Conservation (phyloP, 2,113 vertebrate species). For the Antennarius striatus region DNA sequence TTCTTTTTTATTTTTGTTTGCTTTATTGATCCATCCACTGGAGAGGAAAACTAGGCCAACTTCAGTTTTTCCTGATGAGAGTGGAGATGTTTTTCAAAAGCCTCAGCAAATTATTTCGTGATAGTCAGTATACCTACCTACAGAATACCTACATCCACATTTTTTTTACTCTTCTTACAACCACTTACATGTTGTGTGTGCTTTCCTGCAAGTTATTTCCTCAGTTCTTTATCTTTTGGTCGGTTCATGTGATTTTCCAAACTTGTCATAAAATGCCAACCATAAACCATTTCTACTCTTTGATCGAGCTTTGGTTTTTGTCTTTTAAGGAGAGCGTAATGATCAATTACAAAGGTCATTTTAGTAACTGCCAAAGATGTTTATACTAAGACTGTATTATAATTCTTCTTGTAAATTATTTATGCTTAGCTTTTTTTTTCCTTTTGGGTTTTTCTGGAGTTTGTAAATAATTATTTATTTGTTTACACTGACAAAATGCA, state of each 20-base stretch:
- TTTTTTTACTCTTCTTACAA: conserved; percentile 66
- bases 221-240: conserved; percentile 28
- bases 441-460: conserved; percentile 78
- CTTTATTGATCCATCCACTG: conserved; percentile 42
- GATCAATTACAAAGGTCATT: conserved; percentile 43
- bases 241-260: conserved; percentile 22
- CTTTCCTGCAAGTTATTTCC: conserved; percentile 43
- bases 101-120: conserved; percentile 49
- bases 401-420: conserved; percentile 97
- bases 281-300: conserved; percentile 41
- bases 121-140: conserved; percentile 49
- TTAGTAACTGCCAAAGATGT: conserved; percentile 82
- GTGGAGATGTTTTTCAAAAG: conserved; percentile 28
- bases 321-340: conserved; percentile 38
- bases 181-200: conserved; percentile 60
- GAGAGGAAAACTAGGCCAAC: conserved; percentile 38
- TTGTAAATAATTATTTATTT: conserved; percentile 99
- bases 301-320: conserved; percentile 30
- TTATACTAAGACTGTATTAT: conserved; percentile 95
- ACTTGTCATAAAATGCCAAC: conserved; percentile 43
- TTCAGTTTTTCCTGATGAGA: conserved; percentile 49
- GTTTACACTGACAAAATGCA: conserved; percentile 86
- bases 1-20: not conserved
- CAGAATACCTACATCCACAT: conserved; percentile 38
- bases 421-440: conserved; percentile 80